Base-by-base conservation (phyloP, 2,797 vertebrate genomes). In the Psittacula derbiana region DNA sequence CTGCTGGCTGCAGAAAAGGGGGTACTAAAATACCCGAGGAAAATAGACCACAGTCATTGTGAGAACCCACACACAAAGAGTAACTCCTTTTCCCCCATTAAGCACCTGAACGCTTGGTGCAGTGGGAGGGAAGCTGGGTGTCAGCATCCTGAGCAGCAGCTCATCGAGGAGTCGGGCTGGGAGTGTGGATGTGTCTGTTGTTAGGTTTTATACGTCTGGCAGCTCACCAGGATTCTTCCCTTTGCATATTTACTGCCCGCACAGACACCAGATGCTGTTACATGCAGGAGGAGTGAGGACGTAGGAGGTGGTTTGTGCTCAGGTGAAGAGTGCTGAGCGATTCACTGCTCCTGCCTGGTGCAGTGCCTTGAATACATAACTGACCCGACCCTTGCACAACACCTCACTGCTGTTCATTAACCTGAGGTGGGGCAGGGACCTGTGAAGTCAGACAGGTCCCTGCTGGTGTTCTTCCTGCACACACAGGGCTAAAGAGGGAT, bases 391-490 rank as follows among this genome's bases (percentile, higher is more conserved):
- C 79, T 95, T 94, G 91, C 30, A 6, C 76, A 91, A 90, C 28
- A n/a, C 52, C 85, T 27, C 4, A 0, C 41, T 12, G 97, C 91
- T 97, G 93, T 28, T 93, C 10, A 92, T 96, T 95, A 95, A 96
- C 95, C 27, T 4, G 67, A 50, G 30, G 62, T 73, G 27, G 57
- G 11, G 72, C 41, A 3, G 3, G 2, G 20, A 38, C 0, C 75
- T 6, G 21, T 16, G 78, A 24, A 6, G 33, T 4, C 46, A 52
- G 16, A 6, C 3, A 2, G 46, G n/a, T 8, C 73, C 69, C 81
- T 46, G 60, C n/a, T 3, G 4, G 61, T 75, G 44, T 2, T 70
- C 46, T 33, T 90, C 79, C 78, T 44, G 36, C 5, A 1, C 1
- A 1, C 3, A 2, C 1, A 3, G 57, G 20, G 53, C 75, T 62